Conservation (phyloP, 53 echinoderm and acorn worm genomes). For the Actinopyga echinites region DNA sequence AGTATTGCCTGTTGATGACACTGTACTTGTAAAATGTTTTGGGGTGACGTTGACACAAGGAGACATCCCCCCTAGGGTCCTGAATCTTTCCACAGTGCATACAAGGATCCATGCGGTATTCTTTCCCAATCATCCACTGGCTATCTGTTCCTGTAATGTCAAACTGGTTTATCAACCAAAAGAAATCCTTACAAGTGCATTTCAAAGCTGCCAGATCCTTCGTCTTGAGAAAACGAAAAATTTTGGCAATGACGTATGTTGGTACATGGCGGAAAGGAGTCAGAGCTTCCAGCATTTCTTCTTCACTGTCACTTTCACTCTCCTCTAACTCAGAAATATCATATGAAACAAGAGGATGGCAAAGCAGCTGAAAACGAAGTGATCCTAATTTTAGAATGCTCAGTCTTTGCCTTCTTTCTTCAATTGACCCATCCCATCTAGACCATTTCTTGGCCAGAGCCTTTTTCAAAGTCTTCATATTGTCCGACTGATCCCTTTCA, state of each 20-base stretch:
- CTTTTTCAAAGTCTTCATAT: not conserved
- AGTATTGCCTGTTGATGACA: conserved; percentile 73
- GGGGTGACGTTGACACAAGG: conserved; percentile 91
- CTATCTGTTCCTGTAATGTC: conserved; percentile 76
- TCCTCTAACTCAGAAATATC: conserved; percentile 59
- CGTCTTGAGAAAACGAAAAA: conserved; percentile 70
- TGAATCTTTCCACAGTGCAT: conserved; percentile 97
- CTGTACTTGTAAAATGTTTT: conserved; percentile 92
- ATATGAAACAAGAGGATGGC: conserved; percentile 59
- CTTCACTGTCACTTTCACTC: conserved; percentile 66
- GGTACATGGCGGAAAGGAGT: conserved; percentile 73
- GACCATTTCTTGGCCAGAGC: conserved; percentile 28
- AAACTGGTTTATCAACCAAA: conserved; percentile 83
- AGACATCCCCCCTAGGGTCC: conserved; percentile 89
- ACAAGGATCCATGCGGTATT: conserved; percentile 85
- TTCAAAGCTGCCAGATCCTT: conserved; percentile 82
- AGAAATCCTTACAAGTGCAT: conserved; percentile 85
- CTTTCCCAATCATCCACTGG: conserved; percentile 62
- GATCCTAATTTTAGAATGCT: not conserved
- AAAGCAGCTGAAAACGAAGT: not conserved
- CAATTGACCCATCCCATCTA: not conserved
- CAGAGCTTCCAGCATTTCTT: conserved; percentile 49
- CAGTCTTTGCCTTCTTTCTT: not conserved
- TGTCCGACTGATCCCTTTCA: not conserved
- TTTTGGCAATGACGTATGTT: conserved; percentile 74